These are phyloP conservation scores for Petrocephalus schoutedeni DNA, from an alignment of 2,797 vertebrate genomes.

Conservation along the genomic window DNA sequence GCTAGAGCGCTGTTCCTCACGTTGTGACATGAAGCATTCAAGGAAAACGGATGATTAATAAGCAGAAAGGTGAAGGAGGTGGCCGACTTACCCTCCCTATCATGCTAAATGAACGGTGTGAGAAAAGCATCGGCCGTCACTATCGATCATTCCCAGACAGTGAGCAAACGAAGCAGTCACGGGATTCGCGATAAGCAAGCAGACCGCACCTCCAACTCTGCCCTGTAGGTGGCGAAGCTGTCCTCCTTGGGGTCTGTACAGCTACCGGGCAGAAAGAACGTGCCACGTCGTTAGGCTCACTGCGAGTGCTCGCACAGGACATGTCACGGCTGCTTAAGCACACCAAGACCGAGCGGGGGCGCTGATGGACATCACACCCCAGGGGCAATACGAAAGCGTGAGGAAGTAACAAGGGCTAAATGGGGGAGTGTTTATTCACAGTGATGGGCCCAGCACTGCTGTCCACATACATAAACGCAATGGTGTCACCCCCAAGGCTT, in stretches of 20 bases:
- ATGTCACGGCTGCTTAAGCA: background rate
- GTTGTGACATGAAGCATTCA: background rate
- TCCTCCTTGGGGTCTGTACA: background rate
- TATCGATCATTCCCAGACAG: background rate
- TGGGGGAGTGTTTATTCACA: background rate
- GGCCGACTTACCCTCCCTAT: background rate
- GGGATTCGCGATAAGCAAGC: background rate
- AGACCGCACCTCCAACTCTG: background rate
- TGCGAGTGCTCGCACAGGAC: background rate
- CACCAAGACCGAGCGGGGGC: background rate
- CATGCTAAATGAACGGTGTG: background rate
- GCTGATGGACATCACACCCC: background rate
- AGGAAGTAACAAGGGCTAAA: background rate
- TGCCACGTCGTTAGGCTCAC: background rate
- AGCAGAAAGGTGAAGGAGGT: background rate
- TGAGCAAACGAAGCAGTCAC: background rate
- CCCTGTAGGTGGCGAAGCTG: background rate
- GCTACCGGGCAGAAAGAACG: background rate
- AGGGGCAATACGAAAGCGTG: background rate
- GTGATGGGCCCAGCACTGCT: background rate
- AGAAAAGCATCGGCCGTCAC: background rate
- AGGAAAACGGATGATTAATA: background rate
- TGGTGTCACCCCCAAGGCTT: background rate
- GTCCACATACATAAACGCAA: background rate
- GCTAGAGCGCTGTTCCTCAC: background rate